Conservation (phyloP, 2,797 vertebrate species). For the Tiaroga cobitis region DNA sequence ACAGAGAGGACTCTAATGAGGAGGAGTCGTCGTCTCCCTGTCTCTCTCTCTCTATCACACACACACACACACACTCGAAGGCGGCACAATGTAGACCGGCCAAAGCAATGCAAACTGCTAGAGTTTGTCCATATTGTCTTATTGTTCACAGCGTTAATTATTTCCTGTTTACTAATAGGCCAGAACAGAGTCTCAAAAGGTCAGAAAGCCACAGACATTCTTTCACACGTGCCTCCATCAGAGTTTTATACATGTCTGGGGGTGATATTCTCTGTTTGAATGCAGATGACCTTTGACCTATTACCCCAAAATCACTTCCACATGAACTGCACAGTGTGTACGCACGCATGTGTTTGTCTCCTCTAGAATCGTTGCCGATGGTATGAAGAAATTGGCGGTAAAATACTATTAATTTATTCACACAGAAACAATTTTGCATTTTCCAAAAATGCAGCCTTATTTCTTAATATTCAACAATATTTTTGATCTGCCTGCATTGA, state of each 20-base stretch:
- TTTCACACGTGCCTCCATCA: conserved; percentile 34
- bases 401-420: neutral
- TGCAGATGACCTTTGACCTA: conserved; percentile 74
- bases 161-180: conserved; percentile 98
- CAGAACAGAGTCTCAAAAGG: conserved; percentile 85
- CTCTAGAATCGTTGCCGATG: neutral
- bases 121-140: conserved; percentile 67
- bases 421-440: neutral
- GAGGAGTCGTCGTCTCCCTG: conserved; percentile 81
- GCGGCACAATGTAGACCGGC: conserved; percentile 53
- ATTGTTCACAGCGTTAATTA: conserved; percentile 94
- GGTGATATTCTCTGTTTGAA: conserved; percentile 70
- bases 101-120: conserved; percentile 31
- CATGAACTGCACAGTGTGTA: conserved; percentile 31
- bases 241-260: conserved; percentile 61
- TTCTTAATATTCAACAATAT: neutral
- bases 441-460: neutral
- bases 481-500: too few species aligned
- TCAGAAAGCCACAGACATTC: conserved; percentile 89
- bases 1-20: conserved; percentile 95
- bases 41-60: conserved; percentile 14
- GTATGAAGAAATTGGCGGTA: neutral
- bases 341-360: neutral
- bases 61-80: conserved; percentile 24
- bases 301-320: conserved; percentile 59